Evolutionary conservation across 2,888 invertebrate genomes (phyloP), one percentile per base, ranked within the genome.

Genomic region (Drosophila ochracea): DNA sequence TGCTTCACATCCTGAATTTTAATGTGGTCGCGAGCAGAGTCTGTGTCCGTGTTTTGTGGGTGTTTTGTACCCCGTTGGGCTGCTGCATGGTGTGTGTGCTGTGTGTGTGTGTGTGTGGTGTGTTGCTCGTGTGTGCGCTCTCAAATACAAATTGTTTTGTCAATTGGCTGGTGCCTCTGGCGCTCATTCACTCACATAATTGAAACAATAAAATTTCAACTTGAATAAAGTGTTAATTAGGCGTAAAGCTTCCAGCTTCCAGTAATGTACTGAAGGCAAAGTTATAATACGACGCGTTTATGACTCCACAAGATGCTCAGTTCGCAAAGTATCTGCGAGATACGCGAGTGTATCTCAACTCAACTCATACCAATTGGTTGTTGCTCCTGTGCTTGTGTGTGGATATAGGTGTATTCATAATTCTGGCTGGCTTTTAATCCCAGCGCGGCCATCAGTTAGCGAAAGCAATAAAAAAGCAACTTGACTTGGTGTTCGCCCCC

Each of bases 151-250:
- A 85, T 83, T 75, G 83, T 84, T 84, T 81, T 78, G 73, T 65
- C 70, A 81, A 77, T 66, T 70, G 83, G 86, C 53, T 73, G 59
- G 49, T 61, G 63, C 67, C 49, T 75, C 58, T 58, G 63, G 63
- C 65, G 67, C 72, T 63, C 65, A 74, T 68, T 69, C 74, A 72
- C 73, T 70, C 81, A 82, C 83, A 78, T 84, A 87, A 83, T 83
- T 78, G 78, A 78, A 80, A 84, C 88, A 89, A 91, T 90, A 88
- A 90, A 88, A 89, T 80, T 80, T 59, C 59, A 71, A 70, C 74
- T 71, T 76, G 76, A 78, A 81, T 79, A 82, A 88, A 88, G 91
- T 91, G 89, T 85, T 89, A 90, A 89, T 91, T 90, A 76, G 82
- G 85, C 89, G 85, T 87, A 91, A 86, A 83, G 76, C 78, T 73